A percentile compares a stretch with the other conserved stretches of the same genome.
These are phyloP conservation scores for Pelodiscus sinensis DNA, from an alignment of 2,113 vertebrate genomes.

Conservation along the genomic window DNA sequence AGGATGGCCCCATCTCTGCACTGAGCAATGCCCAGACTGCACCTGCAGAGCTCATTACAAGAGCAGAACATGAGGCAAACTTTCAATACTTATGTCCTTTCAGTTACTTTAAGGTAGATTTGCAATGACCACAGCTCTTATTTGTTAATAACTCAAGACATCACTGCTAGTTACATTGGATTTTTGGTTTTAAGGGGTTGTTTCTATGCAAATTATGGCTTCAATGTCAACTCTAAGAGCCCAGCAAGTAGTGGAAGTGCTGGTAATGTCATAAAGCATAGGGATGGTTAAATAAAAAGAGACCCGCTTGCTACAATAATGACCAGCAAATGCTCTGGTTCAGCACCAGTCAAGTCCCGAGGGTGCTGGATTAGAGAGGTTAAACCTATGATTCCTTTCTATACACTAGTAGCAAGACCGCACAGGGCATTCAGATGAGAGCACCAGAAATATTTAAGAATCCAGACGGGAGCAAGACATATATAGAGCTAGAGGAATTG, in stretches of 20 bases:
- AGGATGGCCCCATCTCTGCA: neutral
- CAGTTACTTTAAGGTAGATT: neutral
- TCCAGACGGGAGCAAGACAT: neutral
- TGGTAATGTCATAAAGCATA: neutral
- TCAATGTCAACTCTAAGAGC: too few relatives aligned
- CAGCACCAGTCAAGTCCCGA: too few relatives aligned
- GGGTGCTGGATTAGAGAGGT: neutral
- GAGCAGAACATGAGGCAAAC: rapidly evolving
- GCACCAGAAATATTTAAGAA: neutral
- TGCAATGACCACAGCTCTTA: neutral
- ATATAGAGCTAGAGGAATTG: neutral
- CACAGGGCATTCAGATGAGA: neutral
- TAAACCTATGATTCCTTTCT: neutral
- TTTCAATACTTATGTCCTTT: neutral
- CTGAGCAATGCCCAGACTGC: neutral
- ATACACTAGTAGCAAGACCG: neutral
- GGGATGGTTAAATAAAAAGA: too few relatives aligned
- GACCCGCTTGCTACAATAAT: too few relatives aligned
- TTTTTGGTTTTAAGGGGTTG: neutral
- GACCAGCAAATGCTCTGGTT: too few relatives aligned
- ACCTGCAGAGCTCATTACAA: neutral
- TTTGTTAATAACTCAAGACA: neutral
- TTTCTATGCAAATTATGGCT: neutral
- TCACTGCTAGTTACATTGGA: neutral
- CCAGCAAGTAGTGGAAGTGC: neutral